Conservation (phyloP, 2,888 invertebrate genomes). For the Miltochrista miniata region DNA sequence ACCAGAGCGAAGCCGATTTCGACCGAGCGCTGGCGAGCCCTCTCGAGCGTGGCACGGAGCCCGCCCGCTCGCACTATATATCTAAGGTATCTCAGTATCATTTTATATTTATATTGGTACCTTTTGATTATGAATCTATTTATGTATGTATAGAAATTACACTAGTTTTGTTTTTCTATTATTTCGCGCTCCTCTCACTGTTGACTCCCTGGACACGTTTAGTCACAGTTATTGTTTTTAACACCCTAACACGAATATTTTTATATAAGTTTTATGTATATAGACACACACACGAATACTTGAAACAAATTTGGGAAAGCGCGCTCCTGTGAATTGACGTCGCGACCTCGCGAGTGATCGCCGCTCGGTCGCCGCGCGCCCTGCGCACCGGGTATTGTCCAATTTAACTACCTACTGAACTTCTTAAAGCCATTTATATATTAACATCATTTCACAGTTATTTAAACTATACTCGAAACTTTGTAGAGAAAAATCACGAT, state of each 20-base stretch:
- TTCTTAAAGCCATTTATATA: slow-evolving; percentile 19
- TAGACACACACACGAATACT: slow-evolving; percentile 64
- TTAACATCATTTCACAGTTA: slow-evolving; percentile 12
- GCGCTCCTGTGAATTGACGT: slow-evolving; percentile 76
- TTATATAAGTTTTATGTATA: slow-evolving; percentile 62
- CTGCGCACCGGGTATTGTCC: slow-evolving; percentile 25
- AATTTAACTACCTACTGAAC: slow-evolving; percentile 30
- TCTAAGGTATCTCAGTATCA: slow-evolving; percentile 73
- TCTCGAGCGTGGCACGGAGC: slow-evolving; percentile 23
- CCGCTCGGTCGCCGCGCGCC: slow-evolving; percentile 45
- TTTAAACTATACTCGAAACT: slow-evolving; percentile 9
- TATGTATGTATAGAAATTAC: slow-evolving; percentile 83
- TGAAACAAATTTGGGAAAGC: slow-evolving; percentile 67
- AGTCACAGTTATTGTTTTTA: slow-evolving; percentile 72
- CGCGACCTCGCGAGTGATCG: slow-evolving; percentile 55
- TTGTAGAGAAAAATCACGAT: slow-evolving; percentile 5
- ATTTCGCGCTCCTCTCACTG: slow-evolving; percentile 65
- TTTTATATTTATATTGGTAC: slow-evolving; percentile 87
- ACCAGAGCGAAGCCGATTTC: slow-evolving; percentile 27
- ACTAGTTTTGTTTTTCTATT: slow-evolving; percentile 73
- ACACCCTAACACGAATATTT: slow-evolving; percentile 77
- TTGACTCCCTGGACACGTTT: slow-evolving; percentile 70
- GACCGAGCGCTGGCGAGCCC: not conserved
- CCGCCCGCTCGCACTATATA: slow-evolving; percentile 64
- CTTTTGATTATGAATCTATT: slow-evolving; percentile 87